These are phyloP conservation scores for Sylvicola fuscatus DNA, from an alignment of 2,888 invertebrate genomes.

Conservation along the genomic window DNA sequence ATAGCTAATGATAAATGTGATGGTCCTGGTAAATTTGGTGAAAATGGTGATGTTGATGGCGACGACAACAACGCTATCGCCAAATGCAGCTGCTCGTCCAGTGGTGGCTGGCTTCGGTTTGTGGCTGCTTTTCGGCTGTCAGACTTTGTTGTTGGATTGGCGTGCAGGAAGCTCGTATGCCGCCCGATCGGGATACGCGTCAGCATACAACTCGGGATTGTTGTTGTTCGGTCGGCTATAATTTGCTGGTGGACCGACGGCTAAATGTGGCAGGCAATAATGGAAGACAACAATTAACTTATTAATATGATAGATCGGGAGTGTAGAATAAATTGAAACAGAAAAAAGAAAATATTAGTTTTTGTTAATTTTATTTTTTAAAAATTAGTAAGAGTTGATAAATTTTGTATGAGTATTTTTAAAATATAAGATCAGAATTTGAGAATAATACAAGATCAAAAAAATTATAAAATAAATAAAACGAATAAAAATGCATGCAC, in stretches of 20 bases:
- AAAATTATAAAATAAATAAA: too few species aligned
- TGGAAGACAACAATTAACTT: neutral
- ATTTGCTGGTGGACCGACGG: conserved; percentile 27
- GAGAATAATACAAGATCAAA: too few species aligned
- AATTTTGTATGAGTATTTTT: too few species aligned
- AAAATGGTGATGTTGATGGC: too few species aligned
- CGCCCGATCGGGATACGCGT: conserved; percentile 24
- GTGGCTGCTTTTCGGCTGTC: conserved; percentile 1
- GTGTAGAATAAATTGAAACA: neutral
- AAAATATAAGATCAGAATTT: too few species aligned
- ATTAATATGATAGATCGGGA: neutral
- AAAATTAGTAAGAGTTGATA: neutral
- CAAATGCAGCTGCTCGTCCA: too few species aligned
- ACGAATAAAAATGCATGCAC: too few species aligned
- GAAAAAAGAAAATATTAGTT: neutral
- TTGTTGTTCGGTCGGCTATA: conserved; percentile 24
- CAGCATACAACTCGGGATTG: conserved; percentile 20
- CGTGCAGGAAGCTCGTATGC: conserved; percentile 5
- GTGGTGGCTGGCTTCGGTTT: too few species aligned
- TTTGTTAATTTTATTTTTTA: neutral
- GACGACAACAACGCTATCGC: too few species aligned
- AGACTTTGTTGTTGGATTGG: conserved; percentile 6
- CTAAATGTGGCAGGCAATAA: conserved; percentile 12
- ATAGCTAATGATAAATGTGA: too few species aligned
- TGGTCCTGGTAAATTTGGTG: too few species aligned